Conservation (phyloP, 2,113 vertebrate genomes). For the Podocnemis expansa region DNA sequence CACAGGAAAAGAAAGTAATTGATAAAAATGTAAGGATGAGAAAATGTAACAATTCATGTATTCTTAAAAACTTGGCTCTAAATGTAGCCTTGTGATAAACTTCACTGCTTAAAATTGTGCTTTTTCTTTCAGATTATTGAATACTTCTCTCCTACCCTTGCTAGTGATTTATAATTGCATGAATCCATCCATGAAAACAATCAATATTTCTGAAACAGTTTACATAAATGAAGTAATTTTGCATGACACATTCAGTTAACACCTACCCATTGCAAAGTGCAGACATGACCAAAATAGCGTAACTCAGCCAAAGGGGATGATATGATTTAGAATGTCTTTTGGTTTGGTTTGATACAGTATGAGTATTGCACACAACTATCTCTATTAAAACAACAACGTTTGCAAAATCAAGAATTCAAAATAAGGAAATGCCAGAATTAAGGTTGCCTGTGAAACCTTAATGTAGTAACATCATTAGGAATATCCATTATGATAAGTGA, state of each 20-base stretch:
- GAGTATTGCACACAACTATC: background rate
- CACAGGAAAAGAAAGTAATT: background rate
- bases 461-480: background rate
- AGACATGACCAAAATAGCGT: constrained; percentile 51
- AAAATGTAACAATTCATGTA: background rate
- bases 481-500: background rate
- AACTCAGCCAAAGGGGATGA: constrained; percentile 11
- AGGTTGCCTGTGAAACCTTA: background rate
- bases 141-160: constrained; percentile 20
- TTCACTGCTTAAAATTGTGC: background rate
- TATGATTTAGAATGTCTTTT: constrained; percentile 42
- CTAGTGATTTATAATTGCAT: constrained; percentile 52
- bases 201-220: constrained; percentile 58
- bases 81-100: background rate
- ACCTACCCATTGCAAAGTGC: background rate
- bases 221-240: constrained; percentile 50
- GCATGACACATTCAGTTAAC: constrained; percentile 30
- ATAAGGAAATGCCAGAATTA: background rate
- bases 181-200: constrained; percentile 41
- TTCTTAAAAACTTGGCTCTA: constrained; percentile 4
- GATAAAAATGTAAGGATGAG: background rate
- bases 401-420: background rate
- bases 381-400: background rate
- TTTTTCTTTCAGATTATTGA: constrained; percentile 25
- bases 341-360: constrained; percentile 27